Base-by-base conservation (phyloP, 2,113 vertebrate species). In the Hemicordylus capensis region DNA sequence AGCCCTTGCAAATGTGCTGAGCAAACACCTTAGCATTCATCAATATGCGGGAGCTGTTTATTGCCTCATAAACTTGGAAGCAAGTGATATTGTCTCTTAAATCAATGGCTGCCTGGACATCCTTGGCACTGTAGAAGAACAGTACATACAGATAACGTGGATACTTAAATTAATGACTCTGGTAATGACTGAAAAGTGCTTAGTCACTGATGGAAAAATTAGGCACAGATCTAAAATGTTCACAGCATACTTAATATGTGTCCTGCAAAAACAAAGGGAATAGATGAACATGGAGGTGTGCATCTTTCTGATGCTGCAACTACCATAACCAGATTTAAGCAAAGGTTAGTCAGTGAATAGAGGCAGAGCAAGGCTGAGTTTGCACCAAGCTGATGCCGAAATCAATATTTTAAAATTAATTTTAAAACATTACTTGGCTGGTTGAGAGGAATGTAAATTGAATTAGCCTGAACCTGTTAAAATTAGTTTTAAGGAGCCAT, bases 31-130 rank as follows among this genome's bases (percentile, higher is more conserved):
- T 91, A 0, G 9, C 87, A 37, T 86, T 95, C 96, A 96, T 96
- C 96, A 95, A 92, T 95, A 96, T 96, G 95, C 93, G 63, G 93
- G 93, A 94, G 92, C 96, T 96, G 95, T 96, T 96, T 96, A 96
- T 95, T 95, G 96, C 95, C 96, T 96, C 96, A 93, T 96, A 96
- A 96, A 96, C 95, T 96, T 95, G 95, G 95, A 95, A 95, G 95
- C 94, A 92, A 96, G 93, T 93, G 95, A 96, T 96, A 95, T 87
- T 94, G 96, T 96, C 95, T 96, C 96, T 91, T 96, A 96, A 96
- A 96, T 97, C 96, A 96, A 89, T 79, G 94, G 84, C 89, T 93
- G 90, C 1, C 0, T 72, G 94, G 93, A 95, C 94, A 94, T 95
- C 91, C 89, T 82, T 81, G 90, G 92, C 59, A 81, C 92, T 92